These are phyloP conservation scores for Streblospio benedicti DNA, from an alignment of 1,140 invertebrate species.

Conservation along the genomic window DNA sequence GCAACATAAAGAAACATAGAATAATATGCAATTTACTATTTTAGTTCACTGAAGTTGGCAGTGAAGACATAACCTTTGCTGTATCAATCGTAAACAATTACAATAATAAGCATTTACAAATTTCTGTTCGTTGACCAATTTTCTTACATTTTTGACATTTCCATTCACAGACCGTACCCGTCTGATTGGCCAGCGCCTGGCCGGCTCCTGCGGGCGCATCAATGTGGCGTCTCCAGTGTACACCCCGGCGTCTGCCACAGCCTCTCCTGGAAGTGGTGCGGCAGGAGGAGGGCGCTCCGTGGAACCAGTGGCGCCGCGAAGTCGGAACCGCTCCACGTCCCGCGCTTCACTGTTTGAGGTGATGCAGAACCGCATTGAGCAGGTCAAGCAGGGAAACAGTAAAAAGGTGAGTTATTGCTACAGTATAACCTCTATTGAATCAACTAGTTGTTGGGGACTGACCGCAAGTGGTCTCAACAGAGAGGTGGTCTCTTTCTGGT, in stretches of 20 bases:
- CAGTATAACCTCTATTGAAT: not conserved
- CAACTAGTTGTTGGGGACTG: not conserved
- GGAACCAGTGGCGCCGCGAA: not conserved
- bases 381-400: not conserved
- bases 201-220: conserved; percentile 45
- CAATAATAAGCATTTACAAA: too few relatives aligned
- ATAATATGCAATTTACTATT: too few relatives aligned
- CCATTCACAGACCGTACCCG: conserved; percentile 49
- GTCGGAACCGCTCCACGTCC: conserved; percentile 49
- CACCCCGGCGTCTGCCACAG: conserved; percentile 31
- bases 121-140: conserved; percentile 20
- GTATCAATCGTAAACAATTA: too few relatives aligned
- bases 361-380: conserved; percentile 58
- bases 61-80: too few relatives aligned
- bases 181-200: conserved; percentile 40
- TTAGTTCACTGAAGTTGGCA: too few relatives aligned
- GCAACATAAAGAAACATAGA: too few relatives aligned
- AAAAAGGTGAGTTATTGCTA: too few relatives aligned
- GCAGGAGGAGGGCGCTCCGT: too few relatives aligned
- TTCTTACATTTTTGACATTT: conserved; percentile 46
- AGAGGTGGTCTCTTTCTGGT: too few relatives aligned
- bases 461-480: too few relatives aligned
- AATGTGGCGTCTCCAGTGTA: conserved; percentile 37
- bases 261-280: too few relatives aligned
- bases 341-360: conserved; percentile 58